Conservation (phyloP, 2,888 invertebrate genomes). For the Aphidius colemani region DNA sequence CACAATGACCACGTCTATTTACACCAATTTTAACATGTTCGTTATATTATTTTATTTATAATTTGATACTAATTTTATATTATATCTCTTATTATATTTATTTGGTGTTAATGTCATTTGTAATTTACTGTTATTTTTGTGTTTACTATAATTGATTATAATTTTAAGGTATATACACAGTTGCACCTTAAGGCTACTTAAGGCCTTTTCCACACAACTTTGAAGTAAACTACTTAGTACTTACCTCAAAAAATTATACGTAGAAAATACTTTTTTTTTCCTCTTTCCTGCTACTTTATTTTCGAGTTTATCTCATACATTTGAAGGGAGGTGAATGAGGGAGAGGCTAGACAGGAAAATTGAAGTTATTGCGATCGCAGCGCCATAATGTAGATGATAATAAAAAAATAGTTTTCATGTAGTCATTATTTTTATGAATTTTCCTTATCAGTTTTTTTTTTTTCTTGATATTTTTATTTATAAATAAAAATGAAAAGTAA, state of each 20-base stretch:
- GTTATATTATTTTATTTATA: too few relatives aligned
- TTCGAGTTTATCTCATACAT: not conserved
- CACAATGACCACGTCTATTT: too few relatives aligned
- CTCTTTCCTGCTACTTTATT: not conserved
- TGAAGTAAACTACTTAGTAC: constrained; percentile 27
- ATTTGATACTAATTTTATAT: not conserved
- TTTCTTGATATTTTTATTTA: too few relatives aligned
- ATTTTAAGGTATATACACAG: constrained; percentile 8
- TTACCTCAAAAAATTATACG: constrained; percentile 20
- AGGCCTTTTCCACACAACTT: constrained; percentile 34
- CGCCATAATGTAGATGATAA: too few relatives aligned
- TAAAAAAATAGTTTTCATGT: too few relatives aligned
- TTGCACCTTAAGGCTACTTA: constrained; percentile 28
- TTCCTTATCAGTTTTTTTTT: too few relatives aligned
- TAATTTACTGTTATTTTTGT: too few relatives aligned
- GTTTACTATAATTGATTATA: too few relatives aligned
- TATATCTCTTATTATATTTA: not conserved
- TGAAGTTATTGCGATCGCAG: constrained; percentile 8
- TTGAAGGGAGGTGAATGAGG: not conserved
- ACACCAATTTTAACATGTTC: too few relatives aligned
- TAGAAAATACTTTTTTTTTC: not conserved
- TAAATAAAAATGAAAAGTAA: too few relatives aligned
- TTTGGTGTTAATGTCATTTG: too few relatives aligned
- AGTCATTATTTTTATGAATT: too few relatives aligned
- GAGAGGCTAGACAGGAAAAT: not conserved